Base-by-base conservation (phyloP, 92 coral and sea anemone species). In the Heteractis magnifica region DNA sequence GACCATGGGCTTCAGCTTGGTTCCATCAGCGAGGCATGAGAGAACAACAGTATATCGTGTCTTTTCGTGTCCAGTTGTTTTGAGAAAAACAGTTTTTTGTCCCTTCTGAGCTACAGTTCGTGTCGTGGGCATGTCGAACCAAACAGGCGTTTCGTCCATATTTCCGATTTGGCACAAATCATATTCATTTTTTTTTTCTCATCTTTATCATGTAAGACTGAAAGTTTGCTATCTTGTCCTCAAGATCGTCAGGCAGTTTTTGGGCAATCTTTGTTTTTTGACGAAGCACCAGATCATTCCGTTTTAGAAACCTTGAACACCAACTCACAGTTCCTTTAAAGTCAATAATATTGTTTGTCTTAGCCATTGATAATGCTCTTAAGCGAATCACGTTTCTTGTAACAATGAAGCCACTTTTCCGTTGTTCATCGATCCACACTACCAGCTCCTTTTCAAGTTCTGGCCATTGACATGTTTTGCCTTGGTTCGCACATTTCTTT, bases 401-500 rank as follows among this genome's bases (percentile, higher is more conserved):
- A 7, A 56, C 62, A 18, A 56, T 10, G 62, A 11, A 56, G 62
- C 62, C 62, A 56, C 62, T 11, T 56, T 10, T 56, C 13, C 62
- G 11, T 10, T 56, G 62, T 10, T 10, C 62, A 4, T 56, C 62
- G 4, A 56, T 56, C 62, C 62, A 56, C 15, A 3, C 15, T 10
- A 70, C 74, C 14, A 85, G 88, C 65, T 86, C 72, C 65, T 85
- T 71, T 78, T 89, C 90, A 1, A 89, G 77, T 59, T 89, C 84
- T 6, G 92, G 90, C 92, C 92, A 86, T 75, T 86, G 92, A 77
- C 92, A 89, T 68, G 77, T 68, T 72, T 60, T 77, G 51, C 92
- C 90, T 73, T 85, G 76, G 77, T 86, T 83, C 18, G 83, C 89
- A 76, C 90, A 86, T 74, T 56, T 56, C 74, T 82, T 83, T 81